Evolutionary conservation across 2,113 vertebrate genomes (phyloP), one percentile per base, ranked within the genome.

Genomic region (Mystacornis crossleyi): DNA sequence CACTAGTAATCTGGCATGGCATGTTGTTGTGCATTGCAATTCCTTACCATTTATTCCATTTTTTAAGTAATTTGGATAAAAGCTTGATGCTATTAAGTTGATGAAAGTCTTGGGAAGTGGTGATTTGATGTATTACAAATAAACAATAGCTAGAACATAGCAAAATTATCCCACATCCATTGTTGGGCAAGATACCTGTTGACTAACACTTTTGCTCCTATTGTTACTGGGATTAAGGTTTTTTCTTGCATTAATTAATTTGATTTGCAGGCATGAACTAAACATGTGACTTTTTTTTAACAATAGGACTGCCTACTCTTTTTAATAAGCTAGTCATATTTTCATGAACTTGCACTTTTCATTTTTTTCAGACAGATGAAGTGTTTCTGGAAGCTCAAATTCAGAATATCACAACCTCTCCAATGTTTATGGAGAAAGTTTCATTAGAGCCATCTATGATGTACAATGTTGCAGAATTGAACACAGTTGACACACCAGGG

Each of bases 371-470:
- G 99, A 99, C 99, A 73, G 99, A 99, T 84, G 99, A 99, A 97
- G 99, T 99, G 34, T 99, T 99, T 97, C 97, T 99, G 67, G 99
- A 99, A 98, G 99, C 99, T 70, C 99, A 99, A 97, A 99, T 99
- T 97, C 99, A 99, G 98, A 99, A 99, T 98, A 99, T 99, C 97
- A 99, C 99, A 75, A 99, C 99, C 21, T 99, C 99, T 29, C 99
- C 99, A 3, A 99, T 99, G 99, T 99, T 99, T 96, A 99, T 99
- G 99, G 99, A 99, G 98, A 99, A 99, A 96, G 99, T 99, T 81
- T 99, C 99, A 40, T 95, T 99, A 86, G 99, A 99, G 64, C 99
- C 99, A 3, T 99, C 99, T 57, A 98, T 99, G 93, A 99, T 99
- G 99, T 99, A 99, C 98, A 99, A 98, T 40, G 99, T 99, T 75